A percentile compares a stretch with the other conserved stretches of the same genome.
Evolutionary conservation across 1,140 invertebrate genomes (phyloP).

Genomic region (Calliopsis andreniformis): DNA sequence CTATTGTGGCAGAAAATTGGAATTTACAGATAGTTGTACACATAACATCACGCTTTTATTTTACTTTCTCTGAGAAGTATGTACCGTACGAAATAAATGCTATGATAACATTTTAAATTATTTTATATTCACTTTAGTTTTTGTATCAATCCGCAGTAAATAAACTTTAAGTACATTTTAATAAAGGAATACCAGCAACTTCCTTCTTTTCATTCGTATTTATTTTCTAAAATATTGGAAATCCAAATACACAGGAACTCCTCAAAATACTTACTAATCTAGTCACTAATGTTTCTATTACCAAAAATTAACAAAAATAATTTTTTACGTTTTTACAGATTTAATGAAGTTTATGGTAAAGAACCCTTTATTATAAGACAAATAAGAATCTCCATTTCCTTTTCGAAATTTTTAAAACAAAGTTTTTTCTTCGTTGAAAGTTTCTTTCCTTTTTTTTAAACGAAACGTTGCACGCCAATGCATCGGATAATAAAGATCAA

Average conservation of each 20-base stretch:
- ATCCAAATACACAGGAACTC: not conserved
- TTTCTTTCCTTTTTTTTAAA: no score
- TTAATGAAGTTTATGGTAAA: no score
- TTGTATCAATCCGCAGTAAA: conserved; percentile 18
- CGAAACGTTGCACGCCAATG: no score
- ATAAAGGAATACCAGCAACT: not conserved
- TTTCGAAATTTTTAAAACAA: no score
- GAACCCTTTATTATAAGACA: no score
- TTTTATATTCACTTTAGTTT: conserved; percentile 11
- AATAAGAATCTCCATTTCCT: no score
- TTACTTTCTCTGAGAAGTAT: not conserved
- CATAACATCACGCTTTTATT: not conserved
- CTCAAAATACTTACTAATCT: no score
- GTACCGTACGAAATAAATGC: not conserved
- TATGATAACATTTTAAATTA: not conserved
- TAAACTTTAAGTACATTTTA: conserved; percentile 23
- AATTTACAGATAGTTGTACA: not conserved
- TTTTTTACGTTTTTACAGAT: no score
- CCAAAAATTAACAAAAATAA: no score
- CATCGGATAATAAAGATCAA: no score
- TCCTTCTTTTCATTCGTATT: not conserved
- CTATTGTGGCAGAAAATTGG: not conserved
- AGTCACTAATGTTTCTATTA: no score
- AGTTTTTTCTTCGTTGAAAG: no score
- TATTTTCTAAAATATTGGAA: not conserved